Conservation (phyloP, 2,888 invertebrate species). For the Caradrina clavipalpis region DNA sequence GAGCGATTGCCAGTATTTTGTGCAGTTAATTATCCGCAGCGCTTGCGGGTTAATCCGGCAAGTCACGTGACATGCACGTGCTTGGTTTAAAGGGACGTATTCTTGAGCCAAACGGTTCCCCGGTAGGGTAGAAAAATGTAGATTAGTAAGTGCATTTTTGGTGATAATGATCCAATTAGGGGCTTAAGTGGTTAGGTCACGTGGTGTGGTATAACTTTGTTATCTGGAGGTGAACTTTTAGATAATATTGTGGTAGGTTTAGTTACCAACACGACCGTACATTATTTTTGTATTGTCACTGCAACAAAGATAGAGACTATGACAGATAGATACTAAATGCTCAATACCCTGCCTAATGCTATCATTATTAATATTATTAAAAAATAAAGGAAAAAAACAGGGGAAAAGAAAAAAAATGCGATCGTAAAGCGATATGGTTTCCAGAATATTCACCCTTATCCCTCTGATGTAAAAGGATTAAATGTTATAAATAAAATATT, state of each 20-base stretch:
- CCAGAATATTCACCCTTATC: conserved; percentile 56
- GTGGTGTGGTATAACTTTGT: conserved; percentile 38
- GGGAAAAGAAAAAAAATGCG: conserved; percentile 5
- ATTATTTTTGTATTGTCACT: neutral
- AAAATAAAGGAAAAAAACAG: too few relatives aligned
- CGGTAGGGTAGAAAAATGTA: conserved; percentile 48
- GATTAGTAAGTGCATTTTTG: conserved; percentile 51
- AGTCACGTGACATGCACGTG: conserved; percentile 90
- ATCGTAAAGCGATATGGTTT: conserved; percentile 24
- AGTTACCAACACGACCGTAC: neutral
- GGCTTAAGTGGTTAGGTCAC: conserved; percentile 50
- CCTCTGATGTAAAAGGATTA: conserved; percentile 58
- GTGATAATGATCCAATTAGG: conserved; percentile 63
- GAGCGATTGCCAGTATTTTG: conserved; percentile 84
- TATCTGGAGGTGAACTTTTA: conserved; percentile 30
- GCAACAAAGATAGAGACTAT: too few relatives aligned
- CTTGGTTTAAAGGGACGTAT: conserved; percentile 74
- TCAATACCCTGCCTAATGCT: too few relatives aligned
- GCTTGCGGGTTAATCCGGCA: conserved; percentile 85
- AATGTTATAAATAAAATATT: conserved; percentile 59
- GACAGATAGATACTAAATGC: too few relatives aligned
- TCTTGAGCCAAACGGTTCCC: conserved; percentile 70
- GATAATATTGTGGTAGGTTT: conserved; percentile 17
- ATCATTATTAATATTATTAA: too few relatives aligned
- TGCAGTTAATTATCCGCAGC: conserved; percentile 89